These are phyloP conservation scores for Triplophysa rosa DNA, from an alignment of 2,113 vertebrate species.

Conservation along the genomic window DNA sequence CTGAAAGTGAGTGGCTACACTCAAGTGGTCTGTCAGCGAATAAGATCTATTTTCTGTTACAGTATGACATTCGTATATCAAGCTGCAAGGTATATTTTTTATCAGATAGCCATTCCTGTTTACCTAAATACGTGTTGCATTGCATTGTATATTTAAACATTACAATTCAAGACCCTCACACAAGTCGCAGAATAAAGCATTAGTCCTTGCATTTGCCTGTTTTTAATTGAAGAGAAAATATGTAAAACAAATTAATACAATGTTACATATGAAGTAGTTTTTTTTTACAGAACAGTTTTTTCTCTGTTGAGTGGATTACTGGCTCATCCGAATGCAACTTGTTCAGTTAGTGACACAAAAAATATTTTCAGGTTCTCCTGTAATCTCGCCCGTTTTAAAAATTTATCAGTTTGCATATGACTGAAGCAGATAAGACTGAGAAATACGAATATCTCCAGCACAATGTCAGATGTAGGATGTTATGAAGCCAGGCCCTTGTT, in stretches of 20 bases:
- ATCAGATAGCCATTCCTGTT: background rate
- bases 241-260: too few relatives aligned
- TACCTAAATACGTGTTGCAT: background rate
- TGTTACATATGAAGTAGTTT: background rate
- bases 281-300: background rate
- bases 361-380: conserved; percentile 28
- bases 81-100: background rate
- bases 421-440: conserved; percentile 39
- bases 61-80: background rate
- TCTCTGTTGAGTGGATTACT: conserved; percentile 13
- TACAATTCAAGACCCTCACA: background rate
- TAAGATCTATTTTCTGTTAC: background rate
- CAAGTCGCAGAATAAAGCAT: background rate
- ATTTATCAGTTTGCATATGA: conserved; percentile 50
- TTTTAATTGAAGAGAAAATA: too few relatives aligned
- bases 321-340: conserved; percentile 29
- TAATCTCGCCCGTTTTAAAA: conserved; percentile 44
- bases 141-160: background rate
- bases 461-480: conserved; percentile 44
- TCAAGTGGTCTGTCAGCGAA: background rate
- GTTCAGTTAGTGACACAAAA: conserved; percentile 36
- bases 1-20: background rate
- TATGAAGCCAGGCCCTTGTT: conserved; percentile 42
- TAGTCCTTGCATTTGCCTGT: background rate
- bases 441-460: conserved; percentile 42